phyloP scores from a whole-genome alignment of 1,140 invertebrate genomes.

The Drosophila equinoxialis region DNA sequence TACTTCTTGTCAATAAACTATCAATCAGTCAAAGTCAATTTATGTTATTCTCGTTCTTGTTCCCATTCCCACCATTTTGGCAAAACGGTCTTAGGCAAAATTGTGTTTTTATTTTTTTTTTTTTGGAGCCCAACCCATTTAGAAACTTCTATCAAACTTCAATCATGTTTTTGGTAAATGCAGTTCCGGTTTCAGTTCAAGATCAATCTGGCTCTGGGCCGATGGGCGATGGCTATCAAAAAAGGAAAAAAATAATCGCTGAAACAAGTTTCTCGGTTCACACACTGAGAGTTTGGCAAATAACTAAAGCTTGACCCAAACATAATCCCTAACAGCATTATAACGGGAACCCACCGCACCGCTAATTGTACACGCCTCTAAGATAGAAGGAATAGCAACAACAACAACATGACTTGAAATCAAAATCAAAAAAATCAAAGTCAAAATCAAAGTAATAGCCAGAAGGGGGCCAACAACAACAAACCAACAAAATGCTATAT shows the following conservation, averaged over 20 bases:
- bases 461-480: constrained; percentile 26
- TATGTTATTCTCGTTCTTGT: background rate
- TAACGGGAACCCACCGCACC: constrained; percentile 70
- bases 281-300: constrained; percentile 34
- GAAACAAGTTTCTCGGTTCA: constrained; percentile 59
- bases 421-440: constrained; percentile 14
- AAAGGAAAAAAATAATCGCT: constrained; percentile 56
- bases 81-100: background rate
- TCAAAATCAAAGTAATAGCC: constrained; percentile 66
- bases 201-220: constrained; percentile 24
- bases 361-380: constrained; percentile 78
- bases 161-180: constrained; percentile 2
- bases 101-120: no score
- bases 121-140: constrained; percentile 9
- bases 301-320: constrained; percentile 19
- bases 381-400: constrained; percentile 24
- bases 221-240: constrained; percentile 20
- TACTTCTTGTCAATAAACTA: constrained; percentile 1
- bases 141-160: constrained; percentile 35
- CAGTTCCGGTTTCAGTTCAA: constrained; percentile 9
- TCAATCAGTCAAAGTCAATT: constrained; percentile 7
- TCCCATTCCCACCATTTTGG: constrained; percentile 4
- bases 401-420: constrained; percentile 54
- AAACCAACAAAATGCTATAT: constrained; percentile 48
- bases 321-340: constrained; percentile 76